Base-by-base conservation (phyloP, 1,140 invertebrate genomes). In the Drosophila erecta region DNA sequence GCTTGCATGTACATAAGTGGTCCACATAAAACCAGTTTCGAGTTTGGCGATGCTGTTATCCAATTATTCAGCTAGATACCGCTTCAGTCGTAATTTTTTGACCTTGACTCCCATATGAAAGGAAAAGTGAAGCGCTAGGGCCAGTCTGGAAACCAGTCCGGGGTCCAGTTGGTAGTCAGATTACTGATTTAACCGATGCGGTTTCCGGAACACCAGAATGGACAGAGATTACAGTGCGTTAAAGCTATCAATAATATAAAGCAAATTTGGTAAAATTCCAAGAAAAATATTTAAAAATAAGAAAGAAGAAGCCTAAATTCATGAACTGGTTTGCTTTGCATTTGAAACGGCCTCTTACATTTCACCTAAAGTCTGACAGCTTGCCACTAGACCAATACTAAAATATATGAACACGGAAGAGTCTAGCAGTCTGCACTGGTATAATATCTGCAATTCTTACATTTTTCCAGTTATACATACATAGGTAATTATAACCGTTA, bases 61-160 rank as follows among this genome's bases (percentile, higher is more conserved):
- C n/a, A 71, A 30, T 47, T 65, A 15, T 77, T 53, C 27, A 24
- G 12, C 22, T 43, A 41, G 24, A 30, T n/a, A 35, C 15, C 37
- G 30, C 44, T 49, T 15, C 22, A 44, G 47, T 15, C 55, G 41
- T 64, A 81, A 62, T 41, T 67, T 37, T 20, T 24, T 60, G 76
- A 87, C 84, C 84, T 87, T 87, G 84, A 89, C 84, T 87, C 64
- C 79, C 71, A 83, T 87, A 70, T 51, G 53, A 87, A 83, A 89
- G 84, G 66, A 89, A 89, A 87, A 89, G 84, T 83, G 79, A 77
- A 71, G 66, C 51, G 56, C 59, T 60, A 33, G 37, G 37, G 43
- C 46, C 35, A 35, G 50, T 65, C 41, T 57, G 40, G 64, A 85
- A 86, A 86, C 83, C 83, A 75, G 81, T 86, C 74, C 43, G 40